These are phyloP conservation scores for Microtus oregoni DNA, from an alignment of 2,113 vertebrate species.

Conservation along the genomic window DNA sequence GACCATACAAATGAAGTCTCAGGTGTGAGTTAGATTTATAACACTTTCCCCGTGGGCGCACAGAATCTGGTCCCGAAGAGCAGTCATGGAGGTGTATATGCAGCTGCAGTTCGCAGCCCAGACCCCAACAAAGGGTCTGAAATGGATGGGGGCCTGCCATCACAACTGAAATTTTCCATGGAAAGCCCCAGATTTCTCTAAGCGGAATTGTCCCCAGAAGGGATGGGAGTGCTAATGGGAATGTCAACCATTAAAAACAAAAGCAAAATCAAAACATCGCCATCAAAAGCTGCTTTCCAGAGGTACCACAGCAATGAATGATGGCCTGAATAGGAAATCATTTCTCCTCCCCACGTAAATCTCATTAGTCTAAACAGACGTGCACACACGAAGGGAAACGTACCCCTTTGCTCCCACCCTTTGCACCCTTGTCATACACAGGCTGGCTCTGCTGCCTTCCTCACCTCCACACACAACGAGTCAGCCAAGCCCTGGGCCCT, in stretches of 20 bases:
- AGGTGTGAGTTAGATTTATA: neutral
- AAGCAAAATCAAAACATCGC: neutral
- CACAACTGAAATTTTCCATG: neutral
- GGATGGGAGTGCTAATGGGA: conserved; percentile 25
- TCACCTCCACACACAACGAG: conserved; percentile 1
- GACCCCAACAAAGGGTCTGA: neutral
- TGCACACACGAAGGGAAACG: conserved; percentile 23
- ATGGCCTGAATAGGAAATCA: neutral
- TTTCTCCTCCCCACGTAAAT: conserved; percentile 36
- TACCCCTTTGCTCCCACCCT: neutral
- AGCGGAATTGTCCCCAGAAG: neutral
- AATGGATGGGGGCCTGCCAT: neutral
- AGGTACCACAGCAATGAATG: conserved; percentile 42
- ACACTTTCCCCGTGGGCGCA: neutral
- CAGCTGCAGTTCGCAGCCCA: neutral
- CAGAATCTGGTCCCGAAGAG: neutral
- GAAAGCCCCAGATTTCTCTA: conserved; percentile 5
- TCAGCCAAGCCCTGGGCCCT: neutral
- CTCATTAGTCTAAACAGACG: conserved; percentile 63
- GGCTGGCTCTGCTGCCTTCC: neutral
- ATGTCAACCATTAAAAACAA: conserved; percentile 17
- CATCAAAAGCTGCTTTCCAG: conserved; percentile 17
- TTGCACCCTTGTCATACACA: neutral
- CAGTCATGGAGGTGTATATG: neutral
- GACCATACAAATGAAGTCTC: neutral